These are phyloP conservation scores for Allygus modestus DNA, from an alignment of 2,888 invertebrate species.

Conservation along the genomic window DNA sequence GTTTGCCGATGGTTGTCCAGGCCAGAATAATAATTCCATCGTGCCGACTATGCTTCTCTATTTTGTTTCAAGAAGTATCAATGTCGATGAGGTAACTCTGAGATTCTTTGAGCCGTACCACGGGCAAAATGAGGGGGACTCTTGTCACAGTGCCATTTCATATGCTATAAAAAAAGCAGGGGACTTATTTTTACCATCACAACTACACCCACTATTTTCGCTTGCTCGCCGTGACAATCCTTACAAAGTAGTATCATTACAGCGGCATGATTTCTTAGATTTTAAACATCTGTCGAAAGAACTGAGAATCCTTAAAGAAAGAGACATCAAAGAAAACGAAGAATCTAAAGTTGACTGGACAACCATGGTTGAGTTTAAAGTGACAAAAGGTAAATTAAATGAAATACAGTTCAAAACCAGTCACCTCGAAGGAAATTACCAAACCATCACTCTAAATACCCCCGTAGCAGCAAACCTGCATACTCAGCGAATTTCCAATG, in stretches of 20 bases:
- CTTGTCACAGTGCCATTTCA: constrained; percentile 1
- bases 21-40: constrained; percentile 36
- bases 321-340: background rate
- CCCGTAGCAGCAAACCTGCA: too few species aligned
- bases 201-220: constrained; percentile 1
- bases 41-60: constrained; percentile 44
- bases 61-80: background rate
- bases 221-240: background rate
- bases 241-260: background rate
- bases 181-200: background rate
- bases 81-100: background rate
- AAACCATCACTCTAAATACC: too few species aligned
- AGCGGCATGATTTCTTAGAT: constrained; percentile 1
- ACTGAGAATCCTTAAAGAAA: constrained; percentile 26
- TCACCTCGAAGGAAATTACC: background rate
- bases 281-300: background rate
- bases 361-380: constrained; percentile 6
- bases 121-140: constrained; percentile 33
- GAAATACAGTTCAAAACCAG: constrained; percentile 46
- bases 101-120: constrained; percentile 43
- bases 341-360: constrained; percentile 1
- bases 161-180: constrained; percentile 6
- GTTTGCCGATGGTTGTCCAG: constrained; percentile 44
- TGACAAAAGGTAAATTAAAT: background rate
- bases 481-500: too few species aligned